A percentile compares a stretch with the other conserved stretches of the same genome.
These are phyloP conservation scores for Sogatella furcifera DNA, from an alignment of 1,140 invertebrate genomes.

Conservation along the genomic window DNA sequence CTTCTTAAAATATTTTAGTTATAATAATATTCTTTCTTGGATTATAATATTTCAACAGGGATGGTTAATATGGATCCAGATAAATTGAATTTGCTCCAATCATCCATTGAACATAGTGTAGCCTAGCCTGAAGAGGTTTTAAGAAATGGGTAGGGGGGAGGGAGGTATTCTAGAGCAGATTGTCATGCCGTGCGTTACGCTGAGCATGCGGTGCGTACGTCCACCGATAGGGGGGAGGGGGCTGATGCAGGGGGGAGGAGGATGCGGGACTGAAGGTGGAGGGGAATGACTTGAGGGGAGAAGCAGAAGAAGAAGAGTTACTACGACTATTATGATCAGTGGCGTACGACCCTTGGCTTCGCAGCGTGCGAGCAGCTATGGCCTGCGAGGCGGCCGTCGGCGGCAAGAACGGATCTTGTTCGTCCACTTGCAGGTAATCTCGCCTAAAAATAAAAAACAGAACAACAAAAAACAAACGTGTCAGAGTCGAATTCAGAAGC, in stretches of 20 bases:
- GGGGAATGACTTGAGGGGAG: conserved; percentile 26
- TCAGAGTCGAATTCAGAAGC: too few species aligned
- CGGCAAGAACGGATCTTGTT: conserved; percentile 58
- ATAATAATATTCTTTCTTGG: too few species aligned
- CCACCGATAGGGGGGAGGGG: conserved; percentile 30
- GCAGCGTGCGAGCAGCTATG: conserved; percentile 48
- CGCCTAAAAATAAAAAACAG: conserved; percentile 41
- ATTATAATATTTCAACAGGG: too few species aligned
- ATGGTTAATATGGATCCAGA: too few species aligned
- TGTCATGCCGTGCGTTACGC: conserved; percentile 13
- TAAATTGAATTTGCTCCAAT: too few species aligned
- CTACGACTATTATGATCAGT: conserved; percentile 12
- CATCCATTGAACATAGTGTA: too few species aligned
- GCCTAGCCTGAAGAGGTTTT: too few species aligned
- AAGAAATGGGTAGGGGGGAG: too few species aligned
- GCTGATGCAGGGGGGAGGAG: conserved; percentile 20
- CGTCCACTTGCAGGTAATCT: conserved; percentile 59
- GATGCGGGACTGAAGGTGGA: conserved; percentile 33
- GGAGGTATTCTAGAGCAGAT: too few species aligned
- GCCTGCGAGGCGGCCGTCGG: conserved; percentile 48
- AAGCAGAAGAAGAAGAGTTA: conserved; percentile 32
- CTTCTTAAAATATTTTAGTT: too few species aligned
- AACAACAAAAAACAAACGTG: too few species aligned
- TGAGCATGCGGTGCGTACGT: conserved; percentile 37
- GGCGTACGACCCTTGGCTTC: conserved; percentile 46